These are phyloP conservation scores for Cuniculus paca DNA, from an alignment of 2,797 vertebrate genomes.

Conservation along the genomic window DNA sequence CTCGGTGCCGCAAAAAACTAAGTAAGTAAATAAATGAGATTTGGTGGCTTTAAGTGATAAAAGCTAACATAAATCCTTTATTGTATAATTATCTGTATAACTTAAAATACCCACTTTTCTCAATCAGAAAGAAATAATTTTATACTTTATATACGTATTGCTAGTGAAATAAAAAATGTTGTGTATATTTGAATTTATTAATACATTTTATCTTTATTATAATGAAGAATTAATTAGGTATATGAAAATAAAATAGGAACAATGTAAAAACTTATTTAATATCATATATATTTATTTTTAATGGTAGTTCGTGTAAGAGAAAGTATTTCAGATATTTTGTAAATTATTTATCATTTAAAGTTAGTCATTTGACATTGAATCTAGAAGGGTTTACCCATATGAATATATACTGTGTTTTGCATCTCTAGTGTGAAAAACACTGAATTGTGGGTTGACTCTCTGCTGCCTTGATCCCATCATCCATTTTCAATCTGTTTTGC, in stretches of 20 bases:
- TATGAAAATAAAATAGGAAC: conserved; percentile 34
- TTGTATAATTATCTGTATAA: background rate
- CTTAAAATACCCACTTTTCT: background rate
- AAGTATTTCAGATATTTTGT: background rate
- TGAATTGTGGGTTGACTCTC: background rate
- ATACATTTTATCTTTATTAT: background rate
- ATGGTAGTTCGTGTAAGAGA: background rate
- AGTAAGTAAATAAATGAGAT: no score
- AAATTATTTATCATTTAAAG: background rate
- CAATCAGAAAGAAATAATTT: background rate
- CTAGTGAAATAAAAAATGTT: background rate
- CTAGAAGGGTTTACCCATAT: background rate
- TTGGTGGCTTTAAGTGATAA: background rate
- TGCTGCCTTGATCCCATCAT: background rate
- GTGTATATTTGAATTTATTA: conserved; percentile 37
- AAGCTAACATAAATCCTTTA: background rate
- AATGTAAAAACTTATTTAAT: conserved; percentile 3
- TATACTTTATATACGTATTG: background rate
- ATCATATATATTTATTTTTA: background rate
- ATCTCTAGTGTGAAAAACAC: background rate
- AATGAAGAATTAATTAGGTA: background rate
- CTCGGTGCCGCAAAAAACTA: no score
- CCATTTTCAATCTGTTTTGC: background rate
- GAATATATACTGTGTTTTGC: background rate
- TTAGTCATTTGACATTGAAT: background rate